Evolutionary conservation across 2,888 invertebrate genomes (phyloP), one percentile per base, ranked within the genome.

Genomic region (Leptothorax acervorum): DNA sequence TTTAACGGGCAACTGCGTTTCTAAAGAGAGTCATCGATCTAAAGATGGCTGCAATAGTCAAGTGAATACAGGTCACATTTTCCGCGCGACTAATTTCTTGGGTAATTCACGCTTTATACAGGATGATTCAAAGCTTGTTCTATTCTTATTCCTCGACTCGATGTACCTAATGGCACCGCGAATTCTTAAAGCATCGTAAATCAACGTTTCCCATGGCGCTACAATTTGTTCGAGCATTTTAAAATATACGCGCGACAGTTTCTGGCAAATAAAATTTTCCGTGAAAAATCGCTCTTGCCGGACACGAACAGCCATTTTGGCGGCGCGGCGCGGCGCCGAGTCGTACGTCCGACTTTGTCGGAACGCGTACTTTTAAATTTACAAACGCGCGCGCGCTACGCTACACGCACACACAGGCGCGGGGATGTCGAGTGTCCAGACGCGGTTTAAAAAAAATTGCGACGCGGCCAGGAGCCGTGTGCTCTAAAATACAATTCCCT

Each of bases 41-140:
- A 71, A 45, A 42, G 57, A 68, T 57, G 84, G 65, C 86, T 89
- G 84, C 86, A 86, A 88, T 86, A 79, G 85, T 65, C 55, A 65
- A 57, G 79, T 76, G 62, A 85, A 89, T 87, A 87, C 88, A 83
- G 88, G 88, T 89, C 89, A 87, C 84, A 89, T 90, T 90, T 90
- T 89, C 87, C 87, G 82, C 88, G 82, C 74, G 86, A 70, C 83
- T 89, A 88, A 88, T 90, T 88, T 87, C 83, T 83, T 83, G 85
- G 86, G 84, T 85, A 85, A 78, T 65, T 74, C 81, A 12, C 45
- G 28, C 66, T 63, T 31, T 48, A 55, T 79, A 79, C 71, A 62
- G 48, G 60, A 39, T 39, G n/a, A 60, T 48, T 60, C 73, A 60
- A 39, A 71, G 45, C 31, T 23, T 18, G 60, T 45, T 45, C 57